Percentiles rank a stretch among this genome's conserved stretches.
Conservation (phyloP, 2,797 vertebrate species). For the Onychomys torridus region DNA sequence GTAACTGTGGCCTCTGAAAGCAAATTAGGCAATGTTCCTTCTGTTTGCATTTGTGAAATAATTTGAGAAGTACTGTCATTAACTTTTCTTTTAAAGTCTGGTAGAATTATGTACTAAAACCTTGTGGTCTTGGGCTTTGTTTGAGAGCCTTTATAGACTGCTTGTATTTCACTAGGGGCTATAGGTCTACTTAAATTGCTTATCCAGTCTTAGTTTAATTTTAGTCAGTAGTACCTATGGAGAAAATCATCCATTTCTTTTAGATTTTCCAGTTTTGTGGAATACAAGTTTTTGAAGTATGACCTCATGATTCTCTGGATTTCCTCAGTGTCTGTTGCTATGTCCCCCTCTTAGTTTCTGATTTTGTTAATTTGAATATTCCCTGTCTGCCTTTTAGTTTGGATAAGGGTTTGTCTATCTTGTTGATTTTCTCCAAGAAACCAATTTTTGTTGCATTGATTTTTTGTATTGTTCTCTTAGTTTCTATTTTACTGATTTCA, state of each 20-base stretch:
- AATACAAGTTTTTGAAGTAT: background rate
- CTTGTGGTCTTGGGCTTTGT: background rate
- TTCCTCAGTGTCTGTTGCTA: background rate
- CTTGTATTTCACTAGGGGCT: background rate
- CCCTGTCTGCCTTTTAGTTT: background rate
- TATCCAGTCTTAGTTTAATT: background rate
- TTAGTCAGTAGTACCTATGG: background rate
- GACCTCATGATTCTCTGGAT: background rate
- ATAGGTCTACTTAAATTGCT: background rate
- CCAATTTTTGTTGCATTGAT: background rate
- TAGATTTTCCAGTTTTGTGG: background rate
- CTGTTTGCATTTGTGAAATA: background rate
- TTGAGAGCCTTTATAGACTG: background rate
- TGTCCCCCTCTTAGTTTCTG: background rate
- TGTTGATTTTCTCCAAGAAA: background rate
- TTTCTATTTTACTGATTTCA: background rate
- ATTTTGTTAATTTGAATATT: background rate
- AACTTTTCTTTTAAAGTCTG: no score
- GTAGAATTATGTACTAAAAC: no score
- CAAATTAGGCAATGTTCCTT: background rate
- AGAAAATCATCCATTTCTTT: background rate
- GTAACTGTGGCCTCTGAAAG: background rate
- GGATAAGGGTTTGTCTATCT: background rate
- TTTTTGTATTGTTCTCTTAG: background rate
- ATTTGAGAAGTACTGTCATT: background rate